Conservation (phyloP, 2,797 vertebrate genomes). For the Hemibagrus guttatus region DNA sequence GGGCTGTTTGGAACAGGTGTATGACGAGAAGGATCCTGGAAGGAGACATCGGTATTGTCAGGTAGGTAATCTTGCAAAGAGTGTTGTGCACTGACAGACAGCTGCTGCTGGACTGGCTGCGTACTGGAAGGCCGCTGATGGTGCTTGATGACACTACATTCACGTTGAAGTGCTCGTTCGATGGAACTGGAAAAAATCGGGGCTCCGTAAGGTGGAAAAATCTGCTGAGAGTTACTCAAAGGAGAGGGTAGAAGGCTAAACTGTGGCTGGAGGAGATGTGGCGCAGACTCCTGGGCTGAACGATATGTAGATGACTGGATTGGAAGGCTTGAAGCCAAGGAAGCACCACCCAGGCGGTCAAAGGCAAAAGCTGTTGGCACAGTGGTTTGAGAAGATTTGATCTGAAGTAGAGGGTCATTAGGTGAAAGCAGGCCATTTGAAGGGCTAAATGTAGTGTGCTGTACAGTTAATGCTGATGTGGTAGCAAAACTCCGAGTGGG, state of each 20-base stretch:
- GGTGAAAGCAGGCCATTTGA: conserved; percentile 89
- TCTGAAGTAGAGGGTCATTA: conserved; percentile 89
- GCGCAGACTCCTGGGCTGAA: conserved; percentile 98
- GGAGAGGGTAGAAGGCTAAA: conserved; percentile 89
- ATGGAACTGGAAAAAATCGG: conserved; percentile 92
- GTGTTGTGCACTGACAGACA: conserved; percentile 87
- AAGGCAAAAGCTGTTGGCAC: conserved; percentile 89
- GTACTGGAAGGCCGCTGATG: conserved; percentile 99
- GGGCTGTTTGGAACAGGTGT: conserved; percentile 86
- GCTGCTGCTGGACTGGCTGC: conserved; percentile 86
- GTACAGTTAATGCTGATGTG: conserved; percentile 87
- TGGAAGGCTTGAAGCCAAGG: conserved; percentile 84
- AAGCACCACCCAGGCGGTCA: conserved; percentile 84
- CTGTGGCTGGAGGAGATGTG: conserved; percentile 95
- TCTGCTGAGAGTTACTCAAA: conserved; percentile 83
- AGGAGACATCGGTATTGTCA: conserved; percentile 80
- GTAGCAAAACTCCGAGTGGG: conserved; percentile 87
- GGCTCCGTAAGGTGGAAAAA: conserved; percentile 85
- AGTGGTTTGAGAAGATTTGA: conserved; percentile 89
- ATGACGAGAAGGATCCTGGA: conserved; percentile 86
- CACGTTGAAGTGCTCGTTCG: conserved; percentile 97
- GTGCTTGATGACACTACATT: conserved; percentile 99
- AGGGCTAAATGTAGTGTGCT: conserved; percentile 89
- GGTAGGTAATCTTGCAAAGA: conserved; percentile 89
- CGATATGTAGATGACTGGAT: conserved; percentile 98